phyloP scores from a whole-genome alignment of 2,888 invertebrate genomes.

The Agonopterix arenella region DNA sequence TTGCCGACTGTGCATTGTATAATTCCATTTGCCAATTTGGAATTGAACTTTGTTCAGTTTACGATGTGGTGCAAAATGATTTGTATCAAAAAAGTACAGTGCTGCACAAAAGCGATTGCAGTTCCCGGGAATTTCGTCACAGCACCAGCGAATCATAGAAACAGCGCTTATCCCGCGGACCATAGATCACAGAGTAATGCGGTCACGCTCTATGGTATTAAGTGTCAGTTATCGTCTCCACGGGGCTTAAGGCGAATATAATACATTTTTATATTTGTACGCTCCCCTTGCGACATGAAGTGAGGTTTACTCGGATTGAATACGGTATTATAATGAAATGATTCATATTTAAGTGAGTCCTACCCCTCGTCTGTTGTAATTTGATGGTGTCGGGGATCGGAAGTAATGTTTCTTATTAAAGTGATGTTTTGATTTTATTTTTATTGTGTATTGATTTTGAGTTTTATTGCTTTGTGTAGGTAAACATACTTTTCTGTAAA shows the following conservation, averaged over 20 bases:
- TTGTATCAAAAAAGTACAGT: conserved; percentile 21
- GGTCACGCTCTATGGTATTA: conserved; percentile 76
- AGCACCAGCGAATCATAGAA: conserved; percentile 48
- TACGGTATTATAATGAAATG: conserved; percentile 77
- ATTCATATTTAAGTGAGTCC: conserved; percentile 77
- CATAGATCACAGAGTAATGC: conserved; percentile 75
- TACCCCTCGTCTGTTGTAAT: conserved; percentile 60
- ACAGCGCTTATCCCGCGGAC: conserved; percentile 49
- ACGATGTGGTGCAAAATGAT: conserved; percentile 1
- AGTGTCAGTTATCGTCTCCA: conserved; percentile 74
- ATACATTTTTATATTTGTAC: conserved; percentile 66
- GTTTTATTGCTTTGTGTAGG: no score
- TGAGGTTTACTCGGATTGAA: conserved; percentile 75
- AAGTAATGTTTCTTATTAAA: conserved; percentile 75
- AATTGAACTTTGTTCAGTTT: no score
- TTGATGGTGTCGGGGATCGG: conserved; percentile 66
- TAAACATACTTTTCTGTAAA: no score
- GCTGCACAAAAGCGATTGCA: conserved; percentile 34
- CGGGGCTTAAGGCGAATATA: conserved; percentile 62
- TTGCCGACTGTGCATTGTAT: no score
- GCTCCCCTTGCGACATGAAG: conserved; percentile 71
- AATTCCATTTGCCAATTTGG: no score
- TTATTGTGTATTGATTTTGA: conserved; percentile 28
- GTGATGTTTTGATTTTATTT: conserved; percentile 61
- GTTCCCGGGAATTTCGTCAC: conserved; percentile 54